Conservation (phyloP, 2,888 invertebrate genomes). For the Oligia strigilis region DNA sequence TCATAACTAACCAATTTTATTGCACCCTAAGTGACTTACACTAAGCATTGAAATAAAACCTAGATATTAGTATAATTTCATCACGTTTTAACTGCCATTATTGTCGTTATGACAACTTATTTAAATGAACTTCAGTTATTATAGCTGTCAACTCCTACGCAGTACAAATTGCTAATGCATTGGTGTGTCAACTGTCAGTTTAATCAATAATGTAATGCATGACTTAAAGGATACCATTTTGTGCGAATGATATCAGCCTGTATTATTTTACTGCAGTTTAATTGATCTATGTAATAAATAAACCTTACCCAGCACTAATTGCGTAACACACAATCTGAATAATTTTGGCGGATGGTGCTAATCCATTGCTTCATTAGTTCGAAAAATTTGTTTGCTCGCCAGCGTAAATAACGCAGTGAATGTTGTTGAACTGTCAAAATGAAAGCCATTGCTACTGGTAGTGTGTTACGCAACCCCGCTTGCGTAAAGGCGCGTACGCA, state of each 20-base stretch:
- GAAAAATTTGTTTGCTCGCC: too few relatives aligned
- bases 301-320: too few relatives aligned
- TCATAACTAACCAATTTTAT: background rate
- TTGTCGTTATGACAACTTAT: conserved; percentile 18
- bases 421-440: too few relatives aligned
- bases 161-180: conserved; percentile 44
- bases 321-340: too few relatives aligned
- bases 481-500: too few relatives aligned
- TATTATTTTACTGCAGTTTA: background rate
- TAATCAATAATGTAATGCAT: conserved; percentile 26
- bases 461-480: too few relatives aligned
- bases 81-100: conserved; percentile 13
- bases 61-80: conserved; percentile 24
- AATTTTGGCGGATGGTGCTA: too few relatives aligned
- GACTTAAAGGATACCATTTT: conserved; percentile 2
- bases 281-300: background rate
- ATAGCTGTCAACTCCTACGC: conserved; percentile 34
- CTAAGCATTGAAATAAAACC: conserved; percentile 17
- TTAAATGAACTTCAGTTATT: conserved; percentile 39
- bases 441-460: too few relatives aligned
- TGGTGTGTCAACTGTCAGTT: conserved; percentile 34
- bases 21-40: background rate
- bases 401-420: too few relatives aligned
- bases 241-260: background rate
- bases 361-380: too few relatives aligned